These are phyloP conservation scores for Microtus montanus DNA, from an alignment of 2,113 vertebrate genomes.

Conservation along the genomic window DNA sequence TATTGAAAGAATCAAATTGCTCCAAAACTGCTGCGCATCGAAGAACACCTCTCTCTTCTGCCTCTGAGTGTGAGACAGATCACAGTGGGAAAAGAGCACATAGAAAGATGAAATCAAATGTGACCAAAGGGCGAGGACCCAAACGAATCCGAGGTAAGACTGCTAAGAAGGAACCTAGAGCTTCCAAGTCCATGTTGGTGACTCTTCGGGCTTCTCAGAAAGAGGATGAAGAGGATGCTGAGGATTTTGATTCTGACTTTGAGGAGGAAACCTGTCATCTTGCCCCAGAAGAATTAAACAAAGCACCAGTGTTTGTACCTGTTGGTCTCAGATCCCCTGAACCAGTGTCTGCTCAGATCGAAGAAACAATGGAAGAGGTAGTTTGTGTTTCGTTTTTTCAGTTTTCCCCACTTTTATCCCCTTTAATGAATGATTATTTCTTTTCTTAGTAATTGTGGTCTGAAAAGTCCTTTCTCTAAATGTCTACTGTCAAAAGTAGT, in stretches of 20 bases:
- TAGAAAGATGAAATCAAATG: constrained; percentile 79
- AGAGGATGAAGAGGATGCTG: constrained; percentile 85
- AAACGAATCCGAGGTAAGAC: constrained; percentile 78
- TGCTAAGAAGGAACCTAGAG: constrained; percentile 78
- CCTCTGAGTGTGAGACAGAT: constrained; percentile 74
- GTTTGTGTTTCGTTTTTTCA: constrained; percentile 49
- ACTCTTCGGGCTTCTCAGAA: constrained; percentile 90
- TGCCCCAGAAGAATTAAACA: constrained; percentile 87
- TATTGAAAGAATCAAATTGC: constrained; percentile 63
- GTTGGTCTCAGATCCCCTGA: constrained; percentile 89
- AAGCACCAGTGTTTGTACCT: constrained; percentile 91
- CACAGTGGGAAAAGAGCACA: constrained; percentile 67
- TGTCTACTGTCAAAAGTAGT: background rate
- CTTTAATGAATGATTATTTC: constrained; percentile 10
- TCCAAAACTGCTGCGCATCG: constrained; percentile 80
- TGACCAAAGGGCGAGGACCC: constrained; percentile 76
- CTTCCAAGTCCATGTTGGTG: constrained; percentile 87
- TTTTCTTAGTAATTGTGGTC: constrained; percentile 43
- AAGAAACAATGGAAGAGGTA: constrained; percentile 96
- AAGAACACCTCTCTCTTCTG: constrained; percentile 63
- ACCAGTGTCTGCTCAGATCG: constrained; percentile 87
- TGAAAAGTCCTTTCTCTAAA: constrained; percentile 30
- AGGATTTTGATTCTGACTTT: constrained; percentile 85
- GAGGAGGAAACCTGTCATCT: constrained; percentile 82
- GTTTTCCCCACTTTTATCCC: constrained; percentile 2